Evolutionary conservation across 1,140 invertebrate species (phyloP).

Genomic region (Mycetomoellerius zeteki): DNA sequence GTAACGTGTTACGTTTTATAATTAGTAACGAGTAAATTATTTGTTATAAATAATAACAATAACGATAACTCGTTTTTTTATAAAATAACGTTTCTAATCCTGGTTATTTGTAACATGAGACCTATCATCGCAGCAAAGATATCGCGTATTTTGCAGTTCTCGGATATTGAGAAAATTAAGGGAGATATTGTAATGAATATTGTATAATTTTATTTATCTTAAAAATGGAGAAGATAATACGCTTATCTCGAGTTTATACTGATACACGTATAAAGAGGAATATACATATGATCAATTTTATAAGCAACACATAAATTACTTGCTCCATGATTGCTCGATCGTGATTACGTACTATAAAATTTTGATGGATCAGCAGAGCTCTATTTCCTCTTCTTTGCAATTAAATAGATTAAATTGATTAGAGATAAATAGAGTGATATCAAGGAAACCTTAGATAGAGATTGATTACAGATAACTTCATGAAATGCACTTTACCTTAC

Average conservation of each 20-base stretch:
- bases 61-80: too few species aligned
- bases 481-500: too few species aligned
- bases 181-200: neutral
- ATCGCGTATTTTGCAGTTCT: neutral
- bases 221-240: neutral
- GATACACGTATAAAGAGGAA: neutral
- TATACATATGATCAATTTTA: neutral
- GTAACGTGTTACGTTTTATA: too few species aligned
- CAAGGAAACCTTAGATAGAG: neutral
- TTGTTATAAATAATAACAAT: too few species aligned
- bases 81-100: too few species aligned
- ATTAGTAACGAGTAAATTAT: too few species aligned
- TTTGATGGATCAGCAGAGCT: neutral
- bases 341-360: neutral
- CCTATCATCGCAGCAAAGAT: neutral
- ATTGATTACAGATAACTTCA: neutral
- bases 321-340: neutral
- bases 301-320: neutral
- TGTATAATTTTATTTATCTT: neutral
- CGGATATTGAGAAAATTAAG: neutral
- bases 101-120: neutral
- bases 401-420: constrained; percentile 38
- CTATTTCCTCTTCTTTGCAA: neutral
- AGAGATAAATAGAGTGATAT: constrained; percentile 4
- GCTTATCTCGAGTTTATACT: neutral